Base-by-base conservation (phyloP, 2,888 invertebrate genomes). In the Tribolium freemani region DNA sequence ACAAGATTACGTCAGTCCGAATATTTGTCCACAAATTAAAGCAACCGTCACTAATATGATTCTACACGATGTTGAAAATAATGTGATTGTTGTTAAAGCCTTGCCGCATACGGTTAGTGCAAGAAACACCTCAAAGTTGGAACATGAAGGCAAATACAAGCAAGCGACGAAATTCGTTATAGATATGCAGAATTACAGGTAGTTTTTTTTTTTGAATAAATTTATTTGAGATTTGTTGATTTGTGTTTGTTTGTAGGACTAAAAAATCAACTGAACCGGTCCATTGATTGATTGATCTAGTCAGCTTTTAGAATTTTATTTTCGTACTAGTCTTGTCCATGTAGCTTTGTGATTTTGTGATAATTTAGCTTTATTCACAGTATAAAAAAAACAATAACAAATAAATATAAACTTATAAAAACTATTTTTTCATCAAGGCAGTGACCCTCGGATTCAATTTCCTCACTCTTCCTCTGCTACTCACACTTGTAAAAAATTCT, bases 381-480 rank as follows among this genome's bases (percentile, higher is more conserved):
- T 20, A 44, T 57, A 44, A 16, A 26, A 31, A 58, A 11, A 16
- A 58, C 5, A 13, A 58, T 58, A 45, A 58, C 46, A 60, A 60
- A 60, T 60, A 60, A 58, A 45, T 56, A 46, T 16, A 16, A 16
- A 16, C 38, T 20, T 38, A 60, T 61, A 31, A 31, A 57, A 50
- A 48, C 31, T 57, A 30, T 13, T 83, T 86, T 70, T 82, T 84
- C 73, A 86, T 80, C 38, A 85, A 77, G 58, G 93, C 93, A 61
- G 93, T 89, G 72, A 94, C 95, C 83, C 94, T 91, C 69, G 93
- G 92, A 21, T 95, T 95, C 79, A 96, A 90, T 86, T 93, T 94
- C 63, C 96, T 90, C 68, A 96, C 91, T 48, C 96, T 90, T 1
- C 97, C 96, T 63, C 96, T 90, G 80, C 95, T 96, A 83, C 94